A percentile compares a stretch with the other conserved stretches of the same genome.
phyloP scores from a whole-genome alignment of 2,888 invertebrate genomes.

The Adineta ricciae region DNA sequence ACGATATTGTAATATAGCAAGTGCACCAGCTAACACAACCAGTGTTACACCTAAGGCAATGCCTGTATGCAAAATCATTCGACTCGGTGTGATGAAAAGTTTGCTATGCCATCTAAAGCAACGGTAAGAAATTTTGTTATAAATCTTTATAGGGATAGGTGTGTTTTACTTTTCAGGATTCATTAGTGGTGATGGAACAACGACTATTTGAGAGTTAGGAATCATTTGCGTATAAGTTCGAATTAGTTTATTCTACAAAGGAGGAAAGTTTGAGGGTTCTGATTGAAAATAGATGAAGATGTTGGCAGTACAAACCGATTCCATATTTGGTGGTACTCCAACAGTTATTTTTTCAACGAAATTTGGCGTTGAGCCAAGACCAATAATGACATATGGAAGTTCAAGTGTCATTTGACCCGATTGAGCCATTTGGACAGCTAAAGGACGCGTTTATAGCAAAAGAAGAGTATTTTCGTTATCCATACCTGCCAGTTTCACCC shows the following conservation, averaged over 20 bases:
- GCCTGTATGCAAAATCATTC: conserved; percentile 31
- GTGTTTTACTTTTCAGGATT: conserved; percentile 54
- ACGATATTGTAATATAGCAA: conserved; percentile 28
- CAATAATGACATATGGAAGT: conserved; percentile 86
- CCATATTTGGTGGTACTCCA: conserved; percentile 1
- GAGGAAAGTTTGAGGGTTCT: too few species aligned
- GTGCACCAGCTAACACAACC: conserved; percentile 15
- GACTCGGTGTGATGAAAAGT: conserved; percentile 30
- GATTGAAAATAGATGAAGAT: neutral
- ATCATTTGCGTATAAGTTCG: conserved; percentile 80
- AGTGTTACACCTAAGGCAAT: conserved; percentile 30
- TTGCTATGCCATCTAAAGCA: conserved; percentile 33
- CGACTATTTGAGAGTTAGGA: conserved; percentile 91
- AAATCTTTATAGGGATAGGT: neutral
- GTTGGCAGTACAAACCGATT: conserved; percentile 22
- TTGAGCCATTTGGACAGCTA: conserved; percentile 75
- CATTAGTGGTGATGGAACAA: conserved; percentile 70
- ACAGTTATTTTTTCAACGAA: conserved; percentile 64
- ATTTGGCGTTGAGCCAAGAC: conserved; percentile 91
- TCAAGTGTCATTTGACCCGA: conserved; percentile 84
- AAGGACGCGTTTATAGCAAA: conserved; percentile 19
- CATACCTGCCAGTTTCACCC: neutral
- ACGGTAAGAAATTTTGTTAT: too few species aligned
- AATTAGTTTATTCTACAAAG: conserved; percentile 36
- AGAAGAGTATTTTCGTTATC: too few species aligned